These are phyloP conservation scores for Scaptomyza montana DNA, from an alignment of 1,140 invertebrate species.

Conservation along the genomic window DNA sequence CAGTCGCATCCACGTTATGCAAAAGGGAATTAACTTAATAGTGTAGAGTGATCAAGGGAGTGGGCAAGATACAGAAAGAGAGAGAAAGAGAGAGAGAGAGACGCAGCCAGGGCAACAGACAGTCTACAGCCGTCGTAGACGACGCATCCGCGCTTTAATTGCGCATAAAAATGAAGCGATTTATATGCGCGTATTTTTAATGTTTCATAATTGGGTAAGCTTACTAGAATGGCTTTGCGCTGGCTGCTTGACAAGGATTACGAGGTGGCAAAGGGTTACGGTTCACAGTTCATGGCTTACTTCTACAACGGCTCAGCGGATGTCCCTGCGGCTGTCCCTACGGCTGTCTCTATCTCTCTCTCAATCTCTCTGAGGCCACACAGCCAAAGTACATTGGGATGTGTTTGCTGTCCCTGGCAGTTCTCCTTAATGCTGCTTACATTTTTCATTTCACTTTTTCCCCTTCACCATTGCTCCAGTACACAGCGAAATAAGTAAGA, in stretches of 20 bases:
- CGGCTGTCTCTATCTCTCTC: too few relatives aligned
- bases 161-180: constrained; percentile 80
- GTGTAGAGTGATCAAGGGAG: constrained; percentile 53
- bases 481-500: constrained; percentile 4
- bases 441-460: neutral
- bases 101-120: constrained; percentile 18
- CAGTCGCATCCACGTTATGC: constrained; percentile 42
- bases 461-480: neutral
- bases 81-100: neutral
- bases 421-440: neutral
- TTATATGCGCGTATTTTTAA: constrained; percentile 81
- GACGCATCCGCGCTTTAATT: constrained; percentile 47
- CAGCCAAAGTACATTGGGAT: too few relatives aligned
- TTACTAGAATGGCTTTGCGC: constrained; percentile 24
- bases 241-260: constrained; percentile 15
- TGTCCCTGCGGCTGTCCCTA: constrained; percentile 5
- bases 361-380: too few relatives aligned
- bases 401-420: neutral
- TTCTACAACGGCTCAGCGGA: neutral
- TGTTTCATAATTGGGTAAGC: constrained; percentile 76
- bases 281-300: constrained; percentile 10
- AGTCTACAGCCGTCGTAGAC: constrained; percentile 5
- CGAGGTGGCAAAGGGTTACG: constrained; percentile 10
- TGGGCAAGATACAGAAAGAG: neutral
- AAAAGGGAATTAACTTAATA: constrained; percentile 79